phyloP scores from a whole-genome alignment of 2,888 invertebrate species.

The Mesorhabditis spiculigera region DNA sequence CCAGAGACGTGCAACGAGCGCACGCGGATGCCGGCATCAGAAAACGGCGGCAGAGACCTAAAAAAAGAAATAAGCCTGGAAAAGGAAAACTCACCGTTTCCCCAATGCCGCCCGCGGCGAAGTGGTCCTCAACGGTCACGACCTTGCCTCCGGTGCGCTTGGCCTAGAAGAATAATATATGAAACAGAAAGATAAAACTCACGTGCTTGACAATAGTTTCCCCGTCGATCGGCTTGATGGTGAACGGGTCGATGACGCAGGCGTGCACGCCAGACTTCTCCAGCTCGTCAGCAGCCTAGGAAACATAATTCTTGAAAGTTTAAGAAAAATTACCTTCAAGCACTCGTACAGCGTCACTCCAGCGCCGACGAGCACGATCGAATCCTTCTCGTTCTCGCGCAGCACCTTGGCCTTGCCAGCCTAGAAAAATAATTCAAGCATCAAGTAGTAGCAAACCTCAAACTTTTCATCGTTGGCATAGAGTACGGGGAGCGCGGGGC shows the following conservation, averaged over 20 bases:
- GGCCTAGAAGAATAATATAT: constrained; percentile 10
- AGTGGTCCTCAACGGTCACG: constrained; percentile 94
- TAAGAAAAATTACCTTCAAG: constrained; percentile 68
- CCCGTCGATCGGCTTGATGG: constrained; percentile 84
- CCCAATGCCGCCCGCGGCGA: constrained; percentile 87
- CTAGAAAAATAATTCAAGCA: background rate
- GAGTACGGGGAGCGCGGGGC: constrained; percentile 82
- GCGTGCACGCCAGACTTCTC: constrained; percentile 66
- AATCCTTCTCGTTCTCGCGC: constrained; percentile 66
- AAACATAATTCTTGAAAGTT: background rate
- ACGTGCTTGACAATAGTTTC: constrained; percentile 73
- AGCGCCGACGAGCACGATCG: constrained; percentile 82
- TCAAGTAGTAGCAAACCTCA: constrained; percentile 62
- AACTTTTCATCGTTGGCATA: constrained; percentile 82
- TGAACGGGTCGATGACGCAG: constrained; percentile 79
- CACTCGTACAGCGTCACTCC: constrained; percentile 91
- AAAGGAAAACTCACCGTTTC: constrained; percentile 71
- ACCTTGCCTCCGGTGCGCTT: constrained; percentile 64
- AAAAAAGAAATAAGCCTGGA: background rate
- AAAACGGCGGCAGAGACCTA: constrained; percentile 23
- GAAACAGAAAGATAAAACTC: background rate
- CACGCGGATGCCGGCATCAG: constrained; percentile 37
- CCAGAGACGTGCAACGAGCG: constrained; percentile 35
- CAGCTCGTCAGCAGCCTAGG: constrained; percentile 64
- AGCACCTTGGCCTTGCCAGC: constrained; percentile 65